Conservation (phyloP, 1,140 invertebrate species). For the Atta colombica region DNA sequence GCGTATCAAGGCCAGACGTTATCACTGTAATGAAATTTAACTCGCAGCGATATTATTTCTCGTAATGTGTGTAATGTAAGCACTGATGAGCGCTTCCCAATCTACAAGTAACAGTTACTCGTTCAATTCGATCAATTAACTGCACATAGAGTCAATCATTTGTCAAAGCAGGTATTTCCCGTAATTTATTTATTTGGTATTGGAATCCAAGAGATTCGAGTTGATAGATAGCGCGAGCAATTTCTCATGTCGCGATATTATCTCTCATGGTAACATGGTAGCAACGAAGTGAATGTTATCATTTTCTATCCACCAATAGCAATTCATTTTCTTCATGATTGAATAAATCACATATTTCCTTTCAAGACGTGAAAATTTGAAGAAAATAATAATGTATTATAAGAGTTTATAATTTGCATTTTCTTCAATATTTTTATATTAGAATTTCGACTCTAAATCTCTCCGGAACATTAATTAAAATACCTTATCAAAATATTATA, state of each 20-base stretch:
- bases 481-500: background rate
- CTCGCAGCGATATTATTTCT: background rate
- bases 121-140: background rate
- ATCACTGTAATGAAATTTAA: background rate
- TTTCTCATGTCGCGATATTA: conserved; percentile 15
- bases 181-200: conserved; percentile 16
- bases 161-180: background rate
- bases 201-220: background rate
- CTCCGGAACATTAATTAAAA: background rate
- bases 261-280: background rate
- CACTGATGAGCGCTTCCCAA: background rate
- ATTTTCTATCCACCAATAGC: background rate
- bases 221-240: background rate
- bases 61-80: background rate
- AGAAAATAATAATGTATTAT: background rate
- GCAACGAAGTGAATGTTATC: background rate
- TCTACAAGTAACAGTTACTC: conserved; percentile 2
- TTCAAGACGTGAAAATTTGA: background rate
- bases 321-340: conserved; percentile 8
- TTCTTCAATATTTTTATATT: background rate
- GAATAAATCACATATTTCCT: background rate
- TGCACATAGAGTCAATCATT: background rate
- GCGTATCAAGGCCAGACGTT: background rate
- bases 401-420: background rate
- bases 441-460: background rate